These are phyloP conservation scores for Drosophila athabasca DNA, from an alignment of 1,140 invertebrate species.

Conservation along the genomic window DNA sequence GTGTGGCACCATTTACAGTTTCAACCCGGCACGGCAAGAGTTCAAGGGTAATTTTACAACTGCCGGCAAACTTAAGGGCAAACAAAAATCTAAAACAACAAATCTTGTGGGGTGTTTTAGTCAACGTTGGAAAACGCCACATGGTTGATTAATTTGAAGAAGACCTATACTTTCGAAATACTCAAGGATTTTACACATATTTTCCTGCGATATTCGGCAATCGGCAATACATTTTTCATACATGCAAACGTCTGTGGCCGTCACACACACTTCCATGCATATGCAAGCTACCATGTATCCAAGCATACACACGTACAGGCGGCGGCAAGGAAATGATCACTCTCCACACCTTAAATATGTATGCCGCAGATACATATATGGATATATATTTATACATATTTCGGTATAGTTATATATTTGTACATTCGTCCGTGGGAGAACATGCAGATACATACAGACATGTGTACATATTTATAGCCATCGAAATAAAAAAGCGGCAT, in stretches of 20 bases:
- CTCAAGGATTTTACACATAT: neutral
- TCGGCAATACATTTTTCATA: constrained; percentile 37
- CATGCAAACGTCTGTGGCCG: constrained; percentile 32
- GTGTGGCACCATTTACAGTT: constrained; percentile 45
- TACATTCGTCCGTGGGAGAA: constrained; percentile 40
- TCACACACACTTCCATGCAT: constrained; percentile 1
- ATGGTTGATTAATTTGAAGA: no score
- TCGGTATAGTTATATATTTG: constrained; percentile 41
- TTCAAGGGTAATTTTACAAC: constrained; percentile 53
- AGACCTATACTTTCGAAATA: no score
- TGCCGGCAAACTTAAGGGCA: constrained; percentile 47
- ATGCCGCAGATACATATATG: constrained; percentile 48
- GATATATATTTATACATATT: constrained; percentile 61
- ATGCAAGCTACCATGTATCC: constrained; percentile 2
- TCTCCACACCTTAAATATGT: constrained; percentile 49
- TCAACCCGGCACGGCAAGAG: constrained; percentile 39
- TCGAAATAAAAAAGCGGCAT: constrained; percentile 50
- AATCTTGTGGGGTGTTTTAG: no score
- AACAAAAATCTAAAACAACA: constrained; percentile 13
- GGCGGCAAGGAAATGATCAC: constrained; percentile 44
- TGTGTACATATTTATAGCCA: constrained; percentile 40
- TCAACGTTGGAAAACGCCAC: no score
- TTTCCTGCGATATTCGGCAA: constrained; percentile 38
- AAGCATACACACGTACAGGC: constrained; percentile 35
- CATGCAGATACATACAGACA: constrained; percentile 39